A percentile compares a stretch with the other conserved stretches of the same genome.
Conservation (phyloP, 2,797 vertebrate genomes). For the Tiaroga cobitis region DNA sequence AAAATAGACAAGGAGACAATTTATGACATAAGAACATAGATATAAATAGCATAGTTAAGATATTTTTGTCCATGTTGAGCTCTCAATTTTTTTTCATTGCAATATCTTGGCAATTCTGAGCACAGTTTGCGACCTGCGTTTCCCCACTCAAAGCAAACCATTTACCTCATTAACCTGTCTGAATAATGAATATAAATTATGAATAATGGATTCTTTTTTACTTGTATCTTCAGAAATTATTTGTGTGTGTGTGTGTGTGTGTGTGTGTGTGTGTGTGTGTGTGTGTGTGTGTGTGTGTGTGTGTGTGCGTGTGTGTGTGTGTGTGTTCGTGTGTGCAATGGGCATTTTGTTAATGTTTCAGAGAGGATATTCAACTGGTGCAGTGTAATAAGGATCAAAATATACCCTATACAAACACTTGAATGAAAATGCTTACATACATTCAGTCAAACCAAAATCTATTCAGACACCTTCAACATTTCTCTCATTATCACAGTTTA, state of each 20-base stretch:
- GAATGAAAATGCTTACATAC: no score
- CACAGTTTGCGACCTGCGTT: background rate
- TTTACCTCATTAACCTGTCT: constrained; percentile 69
- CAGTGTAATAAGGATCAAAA: no score
- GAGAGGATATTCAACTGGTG: background rate
- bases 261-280: no score
- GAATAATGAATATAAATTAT: constrained; percentile 68
- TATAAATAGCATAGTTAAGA: background rate
- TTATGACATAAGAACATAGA: background rate
- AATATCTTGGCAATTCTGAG: no score
- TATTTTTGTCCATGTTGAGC: background rate
- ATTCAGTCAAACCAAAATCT: no score
- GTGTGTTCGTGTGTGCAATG: background rate
- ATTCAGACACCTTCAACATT: no score
- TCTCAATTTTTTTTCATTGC: background rate
- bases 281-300: background rate
- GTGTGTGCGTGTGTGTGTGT: no score
- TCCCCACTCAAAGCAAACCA: constrained; percentile 38
- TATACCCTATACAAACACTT: no score
- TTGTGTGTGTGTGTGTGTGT: background rate
- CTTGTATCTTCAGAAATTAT: constrained; percentile 59
- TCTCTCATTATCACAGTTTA: no score
- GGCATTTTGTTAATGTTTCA: background rate
- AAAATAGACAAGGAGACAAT: background rate
- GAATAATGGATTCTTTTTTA: constrained; percentile 64